These are phyloP conservation scores for Euglossa dilemma DNA, from an alignment of 1,140 invertebrate species.

Conservation along the genomic window DNA sequence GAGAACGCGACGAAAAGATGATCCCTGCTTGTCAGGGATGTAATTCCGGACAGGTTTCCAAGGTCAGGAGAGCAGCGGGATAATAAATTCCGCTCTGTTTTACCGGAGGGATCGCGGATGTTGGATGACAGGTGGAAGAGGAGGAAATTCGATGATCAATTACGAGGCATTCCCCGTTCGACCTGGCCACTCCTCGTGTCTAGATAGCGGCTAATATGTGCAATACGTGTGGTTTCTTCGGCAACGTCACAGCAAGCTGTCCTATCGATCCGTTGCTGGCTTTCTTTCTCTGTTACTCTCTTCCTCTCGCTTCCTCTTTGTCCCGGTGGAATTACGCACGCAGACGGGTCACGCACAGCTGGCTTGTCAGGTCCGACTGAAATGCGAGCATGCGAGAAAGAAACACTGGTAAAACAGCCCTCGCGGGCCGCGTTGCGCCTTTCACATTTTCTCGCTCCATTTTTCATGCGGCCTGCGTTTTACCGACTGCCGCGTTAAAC, in stretches of 20 bases:
- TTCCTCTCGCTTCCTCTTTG: slow-evolving; percentile 39
- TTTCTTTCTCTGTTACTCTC: slow-evolving; percentile 46
- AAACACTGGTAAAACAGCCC: not conserved
- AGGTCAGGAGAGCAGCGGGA: not conserved
- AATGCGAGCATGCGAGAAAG: slow-evolving; percentile 43
- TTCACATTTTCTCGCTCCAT: slow-evolving; percentile 15
- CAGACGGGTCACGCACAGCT: slow-evolving; percentile 58
- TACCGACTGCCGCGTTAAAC: not conserved
- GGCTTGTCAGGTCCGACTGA: slow-evolving; percentile 35
- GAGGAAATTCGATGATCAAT: slow-evolving; percentile 7
- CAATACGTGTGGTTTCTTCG: slow-evolving; percentile 59
- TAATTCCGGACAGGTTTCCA: not conserved
- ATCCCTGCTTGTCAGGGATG: no score
- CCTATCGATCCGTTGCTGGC: slow-evolving; percentile 50
- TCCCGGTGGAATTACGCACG: slow-evolving; percentile 56
- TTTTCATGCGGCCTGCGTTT: slow-evolving; percentile 11
- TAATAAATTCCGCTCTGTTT: not conserved
- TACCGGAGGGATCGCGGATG: not conserved
- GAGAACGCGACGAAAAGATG: no score
- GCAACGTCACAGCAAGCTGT: slow-evolving; percentile 55
- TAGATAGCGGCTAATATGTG: slow-evolving; percentile 44
- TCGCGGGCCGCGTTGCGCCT: slow-evolving; percentile 1
- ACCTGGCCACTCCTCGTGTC: not conserved
- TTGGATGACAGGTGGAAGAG: not conserved
- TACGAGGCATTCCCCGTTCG: not conserved